These are phyloP conservation scores for Lycopodina hypogea DNA, from an alignment of 37 sponge, comb jelly and placozoan species.

Conservation along the genomic window DNA sequence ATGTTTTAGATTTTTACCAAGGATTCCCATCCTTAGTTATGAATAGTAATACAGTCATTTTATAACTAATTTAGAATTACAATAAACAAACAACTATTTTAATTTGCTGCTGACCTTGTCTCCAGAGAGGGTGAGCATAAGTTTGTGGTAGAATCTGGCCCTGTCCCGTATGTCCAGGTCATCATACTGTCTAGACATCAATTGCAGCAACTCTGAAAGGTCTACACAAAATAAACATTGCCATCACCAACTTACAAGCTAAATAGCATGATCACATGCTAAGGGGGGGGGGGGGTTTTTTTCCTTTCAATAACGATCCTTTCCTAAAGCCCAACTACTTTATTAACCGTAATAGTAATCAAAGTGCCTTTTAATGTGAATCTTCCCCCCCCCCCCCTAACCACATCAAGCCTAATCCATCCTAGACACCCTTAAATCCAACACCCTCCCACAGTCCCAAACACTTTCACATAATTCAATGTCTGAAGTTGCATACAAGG, in stretches of 20 bases:
- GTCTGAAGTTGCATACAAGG: too few relatives aligned
- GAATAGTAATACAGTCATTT: background rate
- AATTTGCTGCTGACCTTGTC: slow-evolving; percentile 60
- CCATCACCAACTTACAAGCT: too few relatives aligned
- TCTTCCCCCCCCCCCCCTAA: background rate
- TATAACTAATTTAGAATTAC: background rate
- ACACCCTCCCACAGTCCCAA: background rate
- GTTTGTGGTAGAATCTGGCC: slow-evolving; percentile 61
- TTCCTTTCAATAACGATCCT: too few relatives aligned
- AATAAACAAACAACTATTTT: too few relatives aligned
- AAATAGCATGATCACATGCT: background rate
- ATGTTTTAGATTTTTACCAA: too few relatives aligned
- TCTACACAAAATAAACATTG: slow-evolving; percentile 26
- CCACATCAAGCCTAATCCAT: too few relatives aligned
- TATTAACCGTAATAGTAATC: too few relatives aligned
- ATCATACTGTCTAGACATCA: slow-evolving; percentile 18
- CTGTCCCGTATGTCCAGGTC: slow-evolving; percentile 65
- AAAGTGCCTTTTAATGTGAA: background rate
- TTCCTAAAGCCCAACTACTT: too few relatives aligned
- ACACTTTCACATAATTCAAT: too few relatives aligned
- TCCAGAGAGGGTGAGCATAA: slow-evolving; percentile 55
- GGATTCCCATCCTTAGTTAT: background rate
- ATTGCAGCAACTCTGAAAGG: slow-evolving; percentile 29
- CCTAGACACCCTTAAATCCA: background rate
- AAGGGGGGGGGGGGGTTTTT: background rate